Conservation (phyloP, 2,888 invertebrate species). For the Rhamnusium bicolor region DNA sequence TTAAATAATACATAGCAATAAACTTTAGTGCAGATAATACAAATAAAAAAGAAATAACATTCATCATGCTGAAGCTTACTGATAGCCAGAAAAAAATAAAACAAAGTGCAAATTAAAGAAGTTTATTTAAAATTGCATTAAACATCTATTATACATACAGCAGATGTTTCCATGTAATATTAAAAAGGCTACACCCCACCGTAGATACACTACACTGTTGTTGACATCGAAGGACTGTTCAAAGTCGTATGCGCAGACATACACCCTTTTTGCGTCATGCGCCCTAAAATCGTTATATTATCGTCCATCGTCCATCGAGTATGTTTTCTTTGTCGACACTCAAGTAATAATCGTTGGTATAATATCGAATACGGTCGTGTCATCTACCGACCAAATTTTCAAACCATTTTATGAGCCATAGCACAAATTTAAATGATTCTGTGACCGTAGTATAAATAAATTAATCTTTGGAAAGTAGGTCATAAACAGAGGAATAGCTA, state of each 20-base stretch:
- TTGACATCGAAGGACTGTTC: slow-evolving; percentile 45
- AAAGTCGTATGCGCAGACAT: slow-evolving; percentile 44
- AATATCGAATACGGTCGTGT: background rate
- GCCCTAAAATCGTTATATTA: slow-evolving; percentile 27
- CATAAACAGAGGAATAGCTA: too few species aligned
- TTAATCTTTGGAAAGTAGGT: too few species aligned
- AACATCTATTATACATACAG: slow-evolving; percentile 36
- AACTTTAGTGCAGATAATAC: background rate
- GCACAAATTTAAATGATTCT: too few species aligned
- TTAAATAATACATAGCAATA: too few species aligned
- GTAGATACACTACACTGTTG: slow-evolving; percentile 22
- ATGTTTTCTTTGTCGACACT: too few species aligned
- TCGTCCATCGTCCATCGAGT: background rate
- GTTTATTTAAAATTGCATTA: slow-evolving; percentile 26
- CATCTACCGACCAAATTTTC: background rate
- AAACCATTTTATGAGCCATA: too few species aligned
- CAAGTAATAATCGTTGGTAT: background rate
- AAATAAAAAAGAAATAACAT: slow-evolving; percentile 2
- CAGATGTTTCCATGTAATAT: slow-evolving; percentile 31
- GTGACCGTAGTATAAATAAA: too few species aligned
- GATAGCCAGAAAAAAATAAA: slow-evolving; percentile 30
- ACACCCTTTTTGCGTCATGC: slow-evolving; percentile 28
- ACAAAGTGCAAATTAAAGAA: slow-evolving; percentile 14
- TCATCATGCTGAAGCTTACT: slow-evolving; percentile 24
- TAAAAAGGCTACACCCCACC: slow-evolving; percentile 39